Evolutionary conservation across 2,113 vertebrate species (phyloP).

Genomic region (Hipposideros armiger): DNA sequence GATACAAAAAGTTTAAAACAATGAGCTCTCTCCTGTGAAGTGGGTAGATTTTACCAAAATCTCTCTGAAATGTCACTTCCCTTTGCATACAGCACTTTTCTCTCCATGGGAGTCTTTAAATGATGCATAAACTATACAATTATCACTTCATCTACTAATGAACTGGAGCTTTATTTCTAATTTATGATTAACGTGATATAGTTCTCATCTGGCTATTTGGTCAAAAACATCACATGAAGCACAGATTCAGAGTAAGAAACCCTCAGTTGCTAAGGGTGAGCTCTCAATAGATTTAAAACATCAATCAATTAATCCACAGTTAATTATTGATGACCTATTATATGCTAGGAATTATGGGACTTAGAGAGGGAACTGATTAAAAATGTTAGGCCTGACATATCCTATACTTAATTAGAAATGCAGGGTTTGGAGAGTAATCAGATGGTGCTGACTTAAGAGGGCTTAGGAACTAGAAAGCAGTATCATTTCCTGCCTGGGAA

Average conservation of each 20-base stretch:
- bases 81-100: slow-evolving; percentile 25
- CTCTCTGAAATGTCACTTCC: slow-evolving; percentile 65
- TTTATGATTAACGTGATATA: slow-evolving; percentile 19
- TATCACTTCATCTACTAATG: slow-evolving; percentile 68
- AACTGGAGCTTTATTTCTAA: slow-evolving; percentile 61
- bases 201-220: slow-evolving; percentile 46
- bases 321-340: neutral
- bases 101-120: slow-evolving; percentile 58
- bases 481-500: slow-evolving; percentile 10
- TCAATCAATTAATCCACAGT: neutral
- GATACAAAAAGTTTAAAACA: slow-evolving; percentile 22
- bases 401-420: neutral
- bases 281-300: slow-evolving; percentile 48
- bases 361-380: neutral
- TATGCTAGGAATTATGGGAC: neutral
- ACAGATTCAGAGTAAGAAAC: slow-evolving; percentile 49
- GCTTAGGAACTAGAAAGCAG: neutral
- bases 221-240: slow-evolving; percentile 61
- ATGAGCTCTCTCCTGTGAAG: slow-evolving; percentile 31
- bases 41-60: slow-evolving; percentile 39
- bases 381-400: neutral
- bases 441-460: neutral
- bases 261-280: neutral
- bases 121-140: slow-evolving; percentile 57
- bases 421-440: neutral